Evolutionary conservation across 1,140 invertebrate genomes (phyloP), one percentile per base, ranked within the genome.

Genomic region (Elymnias hypermnestra): DNA sequence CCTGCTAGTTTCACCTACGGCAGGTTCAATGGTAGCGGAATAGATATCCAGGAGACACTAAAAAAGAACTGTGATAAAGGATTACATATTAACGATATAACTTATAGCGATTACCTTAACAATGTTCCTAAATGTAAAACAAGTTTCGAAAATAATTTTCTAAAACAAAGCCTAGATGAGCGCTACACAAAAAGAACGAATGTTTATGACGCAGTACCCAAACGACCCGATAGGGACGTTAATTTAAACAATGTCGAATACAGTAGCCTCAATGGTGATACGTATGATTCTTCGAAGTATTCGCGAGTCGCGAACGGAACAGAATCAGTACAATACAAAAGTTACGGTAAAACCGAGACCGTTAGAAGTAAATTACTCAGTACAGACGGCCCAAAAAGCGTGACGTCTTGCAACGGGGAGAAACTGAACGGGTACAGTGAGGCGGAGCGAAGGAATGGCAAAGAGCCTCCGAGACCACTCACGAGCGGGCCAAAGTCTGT

Each of bases 51-150:
- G 53, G 82, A 85, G 54, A 82, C 77, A 37, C 62, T 83, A 22
- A 85, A 83, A 61, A 83, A 74, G 43, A 77, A 75, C 78, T 85
- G 78, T 82, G 78, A 85, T 73, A 82, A 82, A 73, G 77, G 78
- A 44, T 74, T 85, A 69, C 82, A 85, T 58, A 81, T 58, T 72
- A 79, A 78, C 62, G 72, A 85, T 56, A 58, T 78, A 66, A 63
- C 57, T 48, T 76, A 73, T 73, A 79, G 59, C 59, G 72, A 85
- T 53, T 85, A 78, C 57, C 57, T 79, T 62, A 83, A 79, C 57
- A 83, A 82, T 83, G 82, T 85, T 85, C 82, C 82, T 83, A 85
- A 85, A 76, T 79, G 72, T 79, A 85, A 82, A 67, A 74, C 67
- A 79, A 85, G 73, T 69, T 85, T 85, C 61, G 81, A 85, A 72